Conservation (phyloP, 1,140 invertebrate species). For the Ooceraea biroi region DNA sequence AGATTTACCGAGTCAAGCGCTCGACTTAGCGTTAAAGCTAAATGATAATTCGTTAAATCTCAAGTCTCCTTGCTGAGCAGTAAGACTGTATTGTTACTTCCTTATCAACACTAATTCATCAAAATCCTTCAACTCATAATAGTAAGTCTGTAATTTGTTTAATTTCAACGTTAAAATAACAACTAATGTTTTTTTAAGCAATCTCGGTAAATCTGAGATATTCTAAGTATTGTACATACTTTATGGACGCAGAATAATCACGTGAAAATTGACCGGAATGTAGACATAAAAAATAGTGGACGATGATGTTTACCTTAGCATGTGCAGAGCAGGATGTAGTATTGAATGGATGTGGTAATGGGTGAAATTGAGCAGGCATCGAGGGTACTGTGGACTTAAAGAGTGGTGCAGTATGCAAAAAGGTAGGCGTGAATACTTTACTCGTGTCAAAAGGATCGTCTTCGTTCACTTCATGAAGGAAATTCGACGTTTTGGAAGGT, state of each 20-base stretch:
- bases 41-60: not conserved
- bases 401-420: constrained; percentile 67
- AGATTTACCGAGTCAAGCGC: constrained; percentile 33
- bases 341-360: constrained; percentile 76
- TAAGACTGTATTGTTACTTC: not conserved
- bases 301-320: constrained; percentile 81
- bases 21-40: not conserved
- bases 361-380: constrained; percentile 69
- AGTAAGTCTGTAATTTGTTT: not conserved
- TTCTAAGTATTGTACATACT: not conserved
- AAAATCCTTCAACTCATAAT: not conserved
- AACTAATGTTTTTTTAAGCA: not conserved
- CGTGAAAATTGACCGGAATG: not conserved
- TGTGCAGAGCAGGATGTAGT: constrained; percentile 78
- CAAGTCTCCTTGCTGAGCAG: not conserved
- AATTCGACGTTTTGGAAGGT: constrained; percentile 49
- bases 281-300: constrained; percentile 75
- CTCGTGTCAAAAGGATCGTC: constrained; percentile 82
- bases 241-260: not conserved
- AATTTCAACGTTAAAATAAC: not conserved
- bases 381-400: constrained; percentile 69
- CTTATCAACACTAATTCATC: not conserved
- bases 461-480: constrained; percentile 54
- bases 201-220: constrained; percentile 22
- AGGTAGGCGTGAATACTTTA: constrained; percentile 75